Percentiles rank a stretch among this genome's conserved stretches.
phyloP scores from a whole-genome alignment of 2,113 vertebrate genomes.

The Neodontobutis hainanensis region DNA sequence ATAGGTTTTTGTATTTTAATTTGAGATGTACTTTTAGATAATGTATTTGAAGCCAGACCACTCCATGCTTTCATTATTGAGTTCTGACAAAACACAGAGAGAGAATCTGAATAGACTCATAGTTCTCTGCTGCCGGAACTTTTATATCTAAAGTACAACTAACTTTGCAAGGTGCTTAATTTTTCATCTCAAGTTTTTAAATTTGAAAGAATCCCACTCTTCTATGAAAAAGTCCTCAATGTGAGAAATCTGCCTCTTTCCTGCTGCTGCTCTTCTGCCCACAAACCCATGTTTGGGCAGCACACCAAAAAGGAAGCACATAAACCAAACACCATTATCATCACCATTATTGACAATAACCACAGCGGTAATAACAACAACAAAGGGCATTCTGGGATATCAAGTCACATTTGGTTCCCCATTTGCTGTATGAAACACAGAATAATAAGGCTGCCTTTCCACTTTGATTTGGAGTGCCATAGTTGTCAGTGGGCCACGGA shows the following conservation, averaged over 20 bases:
- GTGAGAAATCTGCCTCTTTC: constrained; percentile 40
- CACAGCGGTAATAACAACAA: constrained; percentile 65
- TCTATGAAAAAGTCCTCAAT: constrained; percentile 31
- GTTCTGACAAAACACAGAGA: too few relatives aligned
- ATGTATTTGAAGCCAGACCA: too few relatives aligned
- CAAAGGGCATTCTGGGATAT: constrained; percentile 69
- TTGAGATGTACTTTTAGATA: too few relatives aligned
- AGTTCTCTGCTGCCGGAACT: neutral
- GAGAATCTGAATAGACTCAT: neutral
- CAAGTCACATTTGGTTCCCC: constrained; percentile 69
- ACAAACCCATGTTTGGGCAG: constrained; percentile 50
- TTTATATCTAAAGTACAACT: too few relatives aligned
- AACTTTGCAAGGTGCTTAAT: neutral
- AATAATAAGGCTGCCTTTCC: constrained; percentile 71
- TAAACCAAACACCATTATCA: constrained; percentile 64
- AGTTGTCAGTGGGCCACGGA: constrained; percentile 66
- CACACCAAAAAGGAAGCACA: constrained; percentile 51
- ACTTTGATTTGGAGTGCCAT: constrained; percentile 66
- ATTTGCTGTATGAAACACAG: constrained; percentile 60
- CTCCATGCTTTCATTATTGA: too few relatives aligned
- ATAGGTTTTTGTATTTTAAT: neutral
- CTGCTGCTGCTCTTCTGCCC: constrained; percentile 47
- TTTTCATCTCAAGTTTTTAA: constrained; percentile 47
- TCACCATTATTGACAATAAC: constrained; percentile 68
- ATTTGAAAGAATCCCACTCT: constrained; percentile 44